Percentiles rank a stretch among this genome's conserved stretches.
These are phyloP conservation scores for Pterostichus niger DNA, from an alignment of 2,888 invertebrate species.

Conservation along the genomic window DNA sequence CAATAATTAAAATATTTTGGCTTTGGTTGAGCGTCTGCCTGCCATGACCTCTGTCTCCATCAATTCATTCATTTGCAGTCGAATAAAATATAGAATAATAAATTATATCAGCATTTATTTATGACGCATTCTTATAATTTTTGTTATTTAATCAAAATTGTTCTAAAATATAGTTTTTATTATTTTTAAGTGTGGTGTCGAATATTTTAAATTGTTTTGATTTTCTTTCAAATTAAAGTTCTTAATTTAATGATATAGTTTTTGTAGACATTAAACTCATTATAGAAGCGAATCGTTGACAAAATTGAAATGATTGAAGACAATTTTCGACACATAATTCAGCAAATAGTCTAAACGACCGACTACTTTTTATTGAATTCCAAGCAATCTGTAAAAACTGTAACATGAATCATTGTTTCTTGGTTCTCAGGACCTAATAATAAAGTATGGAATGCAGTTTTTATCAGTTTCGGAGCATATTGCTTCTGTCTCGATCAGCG, in stretches of 20 bases:
- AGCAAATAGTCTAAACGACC: background rate
- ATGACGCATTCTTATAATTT: too few species aligned
- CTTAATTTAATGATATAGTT: background rate
- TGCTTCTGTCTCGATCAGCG: background rate
- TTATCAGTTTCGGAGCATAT: background rate
- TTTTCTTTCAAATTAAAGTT: background rate
- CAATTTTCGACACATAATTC: constrained; percentile 7
- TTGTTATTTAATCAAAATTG: too few species aligned
- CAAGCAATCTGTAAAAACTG: background rate
- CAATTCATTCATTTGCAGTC: constrained; percentile 31
- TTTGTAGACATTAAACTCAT: background rate
- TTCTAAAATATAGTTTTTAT: too few species aligned
- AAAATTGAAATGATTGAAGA: background rate
- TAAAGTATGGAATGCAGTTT: background rate
- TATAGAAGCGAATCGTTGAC: constrained; percentile 5
- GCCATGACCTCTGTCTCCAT: constrained; percentile 17
- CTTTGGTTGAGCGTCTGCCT: constrained; percentile 27
- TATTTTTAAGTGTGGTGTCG: too few species aligned
- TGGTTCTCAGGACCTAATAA: background rate
- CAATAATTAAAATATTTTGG: constrained; percentile 59
- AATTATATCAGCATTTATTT: too few species aligned
- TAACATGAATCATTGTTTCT: constrained; percentile 14
- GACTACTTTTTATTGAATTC: constrained; percentile 15
- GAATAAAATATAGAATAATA: background rate
- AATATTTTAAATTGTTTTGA: background rate